Evolutionary conservation across 2,113 vertebrate species (phyloP), one percentile per base, ranked within the genome.

Genomic region (Aythya baeri): DNA sequence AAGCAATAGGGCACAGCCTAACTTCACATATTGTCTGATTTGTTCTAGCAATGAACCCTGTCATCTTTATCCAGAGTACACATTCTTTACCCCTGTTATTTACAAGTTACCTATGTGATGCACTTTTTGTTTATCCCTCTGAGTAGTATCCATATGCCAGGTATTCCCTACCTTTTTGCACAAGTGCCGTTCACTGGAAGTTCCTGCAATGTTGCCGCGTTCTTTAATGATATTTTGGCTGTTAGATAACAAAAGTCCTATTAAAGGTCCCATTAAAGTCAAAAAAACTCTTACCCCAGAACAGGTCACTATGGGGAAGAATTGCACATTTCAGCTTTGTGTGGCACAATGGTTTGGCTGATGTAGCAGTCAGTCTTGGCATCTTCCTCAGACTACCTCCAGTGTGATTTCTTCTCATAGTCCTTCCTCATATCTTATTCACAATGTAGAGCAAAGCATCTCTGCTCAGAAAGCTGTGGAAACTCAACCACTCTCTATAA

Each of bases 11-110:
- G 76, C 68, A 66, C 41, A 78, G 80, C 58, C 50, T 46, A 71
- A 89, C n/a, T 92, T 77, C 88, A 83, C 83, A 25, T 20, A 66
- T 52, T 93, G 83, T 91, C 91, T 93, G 95, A 85, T 94, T 96
- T 92, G 92, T 93, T 91, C 71, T 76, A 87, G 86, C 77, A 79
- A 23, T 50, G 62, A 73, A 41, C 86, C 81, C 71, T 89, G 44
- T 73, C 85, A 59, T 91, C 94, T 38, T 89, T 63, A 65, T 62
- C 88, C 57, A 11, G 44, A n/a, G 68, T 29, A 32, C 8, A 3
- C 50, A 16, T 66, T 91, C 88, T 82, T 55, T 78, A 59, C 31
- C 70, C 41, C 46, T n/a, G 80, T 41, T 73, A 36, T 81, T 95
- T 68, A 50, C 85, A 75, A 63, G 88, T 78, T 16, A 62, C n/a